These are phyloP conservation scores for Xyliphius kryptos DNA, from an alignment of 2,113 vertebrate genomes.

Conservation along the genomic window DNA sequence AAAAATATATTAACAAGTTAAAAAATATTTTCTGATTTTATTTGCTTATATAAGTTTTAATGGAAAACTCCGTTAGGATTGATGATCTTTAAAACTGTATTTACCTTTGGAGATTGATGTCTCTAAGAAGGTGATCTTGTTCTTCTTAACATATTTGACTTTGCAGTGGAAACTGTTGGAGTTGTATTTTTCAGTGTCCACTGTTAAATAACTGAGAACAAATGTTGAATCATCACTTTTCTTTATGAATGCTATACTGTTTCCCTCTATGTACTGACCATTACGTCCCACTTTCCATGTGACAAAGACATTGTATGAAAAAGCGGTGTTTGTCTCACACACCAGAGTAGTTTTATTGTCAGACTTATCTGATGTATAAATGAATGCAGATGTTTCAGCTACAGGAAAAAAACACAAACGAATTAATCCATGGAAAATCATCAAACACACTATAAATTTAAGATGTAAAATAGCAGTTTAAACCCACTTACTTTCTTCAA, in stretches of 20 bases:
- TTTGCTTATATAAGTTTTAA: no score
- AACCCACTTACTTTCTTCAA: background rate
- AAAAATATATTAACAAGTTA: no score
- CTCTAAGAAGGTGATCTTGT: no score
- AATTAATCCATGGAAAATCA: no score
- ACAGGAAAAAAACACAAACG: background rate
- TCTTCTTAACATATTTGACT: no score
- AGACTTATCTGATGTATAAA: background rate
- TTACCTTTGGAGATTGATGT: no score
- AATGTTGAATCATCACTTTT: background rate
- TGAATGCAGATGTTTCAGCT: background rate
- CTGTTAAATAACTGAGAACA: conserved; percentile 18
- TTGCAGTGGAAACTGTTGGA: no score
- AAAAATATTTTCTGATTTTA: no score
- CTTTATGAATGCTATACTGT: background rate
- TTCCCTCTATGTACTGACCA: background rate
- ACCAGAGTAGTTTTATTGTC: background rate
- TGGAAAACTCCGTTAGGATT: no score
- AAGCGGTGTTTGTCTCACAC: conserved; percentile 18
- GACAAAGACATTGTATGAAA: conserved; percentile 14
- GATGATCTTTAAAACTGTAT: no score
- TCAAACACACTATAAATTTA: no score
- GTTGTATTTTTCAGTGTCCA: background rate
- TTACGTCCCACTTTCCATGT: conserved; percentile 2
- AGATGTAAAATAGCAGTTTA: background rate